Evolutionary conservation across 2,113 vertebrate genomes (phyloP).

Genomic region (Willisornis vidua): DNA sequence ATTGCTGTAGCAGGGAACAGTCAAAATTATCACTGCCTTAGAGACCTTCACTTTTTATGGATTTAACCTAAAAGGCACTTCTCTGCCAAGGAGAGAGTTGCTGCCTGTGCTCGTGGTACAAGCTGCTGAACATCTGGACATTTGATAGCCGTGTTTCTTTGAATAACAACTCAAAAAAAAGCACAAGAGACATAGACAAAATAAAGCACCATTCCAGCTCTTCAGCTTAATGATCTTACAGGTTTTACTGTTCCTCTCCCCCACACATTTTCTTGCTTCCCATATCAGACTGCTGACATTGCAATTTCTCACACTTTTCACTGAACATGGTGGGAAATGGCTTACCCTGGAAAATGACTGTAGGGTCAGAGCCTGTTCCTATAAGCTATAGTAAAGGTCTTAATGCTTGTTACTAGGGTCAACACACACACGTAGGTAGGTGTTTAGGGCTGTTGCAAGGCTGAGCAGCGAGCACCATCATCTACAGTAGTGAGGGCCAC

Average conservation of each 20-base stretch:
- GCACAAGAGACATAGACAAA: background rate
- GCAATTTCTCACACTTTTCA: accelerated
- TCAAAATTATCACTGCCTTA: background rate
- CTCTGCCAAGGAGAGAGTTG: background rate
- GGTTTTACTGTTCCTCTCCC: background rate
- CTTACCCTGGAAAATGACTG: background rate
- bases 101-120: background rate
- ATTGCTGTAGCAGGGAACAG: background rate
- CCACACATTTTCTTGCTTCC: background rate
- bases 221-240: accelerated
- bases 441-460: background rate
- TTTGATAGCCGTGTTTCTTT: background rate
- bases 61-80: background rate
- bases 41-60: background rate
- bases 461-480: background rate
- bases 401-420: background rate
- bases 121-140: background rate
- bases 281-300: accelerated
- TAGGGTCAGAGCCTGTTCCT: background rate
- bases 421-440: background rate
- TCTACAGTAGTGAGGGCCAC: background rate
- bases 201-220: background rate
- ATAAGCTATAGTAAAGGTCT: background rate
- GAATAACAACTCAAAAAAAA: background rate
- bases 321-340: accelerated